Evolutionary conservation across 1,140 invertebrate genomes (phyloP), one percentile per base, ranked within the genome.

Genomic region (Apis laboriosa): DNA sequence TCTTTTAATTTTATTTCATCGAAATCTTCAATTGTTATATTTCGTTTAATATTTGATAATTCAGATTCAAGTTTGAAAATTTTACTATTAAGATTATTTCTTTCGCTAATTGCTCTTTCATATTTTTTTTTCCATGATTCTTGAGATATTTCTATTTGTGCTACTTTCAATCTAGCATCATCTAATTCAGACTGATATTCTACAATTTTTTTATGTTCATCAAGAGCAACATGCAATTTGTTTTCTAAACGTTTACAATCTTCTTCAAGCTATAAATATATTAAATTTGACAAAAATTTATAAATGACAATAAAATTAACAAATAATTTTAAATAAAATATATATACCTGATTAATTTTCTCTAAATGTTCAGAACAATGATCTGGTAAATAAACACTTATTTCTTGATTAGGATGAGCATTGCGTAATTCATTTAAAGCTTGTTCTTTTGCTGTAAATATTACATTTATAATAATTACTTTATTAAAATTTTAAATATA

Each of bases 311-410:
- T 43, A 43, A 43, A 43, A 43, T 43, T 43, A 43, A 74, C 43
- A 67, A 80, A 53, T 74, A 56, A 82, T 53, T 67, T 19, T 43
- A 70, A 71, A 49, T 75, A 53, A 77, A 61, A 80, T 82, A 64
- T 63, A 56, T 53, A 43, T 90, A 92, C 92, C 87, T 92, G 90
- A 56, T 88, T 90, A 68, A 94, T 94, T 90, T 92, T 92, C 63
- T 93, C 90, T 75, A 91, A 86, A 87, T 94, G 93, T 79, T 93
- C 91, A 0, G 92, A 91, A 81, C 93, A 93, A 80, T 93, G 89
- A 84, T 93, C 92, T 19, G 92, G 91, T 17, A 92, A 83, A 43
- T 88, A 81, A 68, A 93, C 78, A 70, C 90, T 92, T 81, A 93
- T 93, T 77, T 92, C 86, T 74, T 91, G 92, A 86, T 92, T 91